A percentile compares a stretch with the other conserved stretches of the same genome.
phyloP scores from a whole-genome alignment of 1,140 invertebrate genomes.

The Drosophila lini region DNA sequence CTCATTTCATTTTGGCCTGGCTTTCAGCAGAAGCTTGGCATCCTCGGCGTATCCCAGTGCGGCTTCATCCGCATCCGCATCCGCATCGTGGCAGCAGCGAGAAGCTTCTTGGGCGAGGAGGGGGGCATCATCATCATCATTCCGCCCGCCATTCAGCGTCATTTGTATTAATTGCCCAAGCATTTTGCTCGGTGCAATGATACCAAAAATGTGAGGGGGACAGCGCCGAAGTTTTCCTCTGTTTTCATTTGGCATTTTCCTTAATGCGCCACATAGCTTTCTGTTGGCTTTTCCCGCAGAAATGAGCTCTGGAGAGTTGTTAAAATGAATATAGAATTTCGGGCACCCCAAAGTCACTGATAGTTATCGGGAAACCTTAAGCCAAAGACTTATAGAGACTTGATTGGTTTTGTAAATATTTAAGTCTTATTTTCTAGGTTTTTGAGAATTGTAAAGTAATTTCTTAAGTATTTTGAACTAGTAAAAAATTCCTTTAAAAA shows the following conservation, averaged over 20 bases:
- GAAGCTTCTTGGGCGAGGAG: constrained; percentile 6
- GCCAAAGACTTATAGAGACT: neutral
- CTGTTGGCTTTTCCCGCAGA: constrained; percentile 8
- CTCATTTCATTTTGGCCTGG: constrained; percentile 55
- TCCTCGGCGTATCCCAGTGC: constrained; percentile 17
- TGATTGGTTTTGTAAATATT: neutral
- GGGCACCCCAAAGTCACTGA: neutral
- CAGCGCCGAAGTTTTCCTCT: constrained; percentile 26
- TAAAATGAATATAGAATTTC: constrained; percentile 15
- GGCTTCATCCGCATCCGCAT: constrained; percentile 19
- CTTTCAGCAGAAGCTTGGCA: constrained; percentile 42
- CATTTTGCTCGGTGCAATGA: constrained; percentile 76
- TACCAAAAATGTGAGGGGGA: constrained; percentile 66
- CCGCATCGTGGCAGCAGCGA: constrained; percentile 12
- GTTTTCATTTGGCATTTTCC: constrained; percentile 51
- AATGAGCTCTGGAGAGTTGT: constrained; percentile 7
- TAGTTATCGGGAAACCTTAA: neutral
- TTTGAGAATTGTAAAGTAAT: neutral
- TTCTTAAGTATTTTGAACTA: neutral
- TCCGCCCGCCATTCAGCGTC: constrained; percentile 64
- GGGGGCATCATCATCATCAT: constrained; percentile 43
- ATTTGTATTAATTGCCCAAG: constrained; percentile 80
- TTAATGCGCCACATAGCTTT: constrained; percentile 11
- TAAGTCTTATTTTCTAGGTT: neutral
- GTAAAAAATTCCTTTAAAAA: neutral